Evolutionary conservation across 2,797 vertebrate genomes (phyloP).

Genomic region (Anomalospiza imberbis): DNA sequence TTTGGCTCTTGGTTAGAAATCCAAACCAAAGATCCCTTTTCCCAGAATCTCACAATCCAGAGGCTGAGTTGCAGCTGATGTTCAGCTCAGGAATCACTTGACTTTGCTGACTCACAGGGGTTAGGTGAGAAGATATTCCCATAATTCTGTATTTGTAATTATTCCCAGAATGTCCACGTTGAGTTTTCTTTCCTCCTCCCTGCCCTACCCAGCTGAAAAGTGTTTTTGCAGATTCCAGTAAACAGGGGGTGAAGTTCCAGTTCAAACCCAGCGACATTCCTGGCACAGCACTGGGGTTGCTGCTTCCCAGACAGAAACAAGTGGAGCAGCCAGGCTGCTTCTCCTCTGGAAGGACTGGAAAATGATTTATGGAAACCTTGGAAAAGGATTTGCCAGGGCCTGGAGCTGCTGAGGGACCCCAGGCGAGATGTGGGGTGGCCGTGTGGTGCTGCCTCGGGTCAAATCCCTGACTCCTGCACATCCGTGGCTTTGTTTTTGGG

Average conservation of each 20-base stretch:
- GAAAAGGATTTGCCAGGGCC: not conserved
- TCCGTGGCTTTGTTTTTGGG: not conserved
- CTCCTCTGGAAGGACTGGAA: not conserved
- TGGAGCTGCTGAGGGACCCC: not conserved
- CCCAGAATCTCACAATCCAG: not conserved
- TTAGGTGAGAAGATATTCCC: not conserved
- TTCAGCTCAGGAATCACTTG: not conserved
- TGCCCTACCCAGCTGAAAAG: not conserved
- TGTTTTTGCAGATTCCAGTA: slow-evolving; percentile 16
- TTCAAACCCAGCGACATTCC: not conserved
- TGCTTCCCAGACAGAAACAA: not conserved
- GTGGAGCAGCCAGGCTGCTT: not conserved
- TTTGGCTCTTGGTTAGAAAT: not conserved
- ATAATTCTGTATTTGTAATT: not conserved
- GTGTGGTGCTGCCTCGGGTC: not conserved
- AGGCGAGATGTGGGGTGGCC: rapidly evolving
- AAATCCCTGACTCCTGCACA: not conserved
- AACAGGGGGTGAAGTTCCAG: not conserved
- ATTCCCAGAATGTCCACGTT: not conserved
- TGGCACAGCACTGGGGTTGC: not conserved
- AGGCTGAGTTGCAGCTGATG: not conserved
- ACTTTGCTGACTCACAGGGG: not conserved
- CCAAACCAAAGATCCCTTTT: not conserved
- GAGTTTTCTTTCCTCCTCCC: not conserved
- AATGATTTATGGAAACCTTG: not conserved